Evolutionary conservation across 2,113 vertebrate species (phyloP).

Genomic region (Etheostoma cragini): DNA sequence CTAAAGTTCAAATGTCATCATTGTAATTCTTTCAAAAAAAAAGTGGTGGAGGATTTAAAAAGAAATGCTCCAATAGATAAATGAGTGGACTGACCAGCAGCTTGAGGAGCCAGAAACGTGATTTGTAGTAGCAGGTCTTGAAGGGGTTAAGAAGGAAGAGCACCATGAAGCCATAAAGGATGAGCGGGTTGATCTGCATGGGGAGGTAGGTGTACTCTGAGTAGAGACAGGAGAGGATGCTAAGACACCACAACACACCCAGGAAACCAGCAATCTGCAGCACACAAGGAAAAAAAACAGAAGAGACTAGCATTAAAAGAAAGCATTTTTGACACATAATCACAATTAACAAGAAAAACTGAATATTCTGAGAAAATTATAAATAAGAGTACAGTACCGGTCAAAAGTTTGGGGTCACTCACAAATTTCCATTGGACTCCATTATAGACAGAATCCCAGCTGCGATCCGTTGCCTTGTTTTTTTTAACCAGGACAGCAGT

Average conservation of each 20-base stretch:
- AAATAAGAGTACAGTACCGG: too few relatives aligned
- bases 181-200: constrained; percentile 95
- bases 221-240: constrained; percentile 96
- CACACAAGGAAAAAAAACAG: constrained; percentile 14
- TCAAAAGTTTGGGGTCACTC: too few relatives aligned
- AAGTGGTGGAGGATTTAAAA: not conserved
- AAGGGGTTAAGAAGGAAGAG: constrained; percentile 98
- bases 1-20: not conserved
- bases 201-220: constrained; percentile 87
- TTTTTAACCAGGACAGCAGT: too few relatives aligned
- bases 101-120: constrained; percentile 99
- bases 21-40: constrained; percentile 6
- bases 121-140: constrained; percentile 98
- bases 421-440: too few relatives aligned
- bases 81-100: constrained; percentile 89
- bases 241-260: constrained; percentile 96
- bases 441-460: too few relatives aligned
- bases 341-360: constrained; percentile 7
- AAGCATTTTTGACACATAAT: constrained; percentile 18
- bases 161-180: constrained; percentile 95
- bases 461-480: too few relatives aligned
- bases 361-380: constrained; percentile 9
- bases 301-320: constrained; percentile 13
- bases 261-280: constrained; percentile 95
- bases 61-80: not conserved